Conservation (phyloP, 2,888 invertebrate genomes). For the Cryptus armator region DNA sequence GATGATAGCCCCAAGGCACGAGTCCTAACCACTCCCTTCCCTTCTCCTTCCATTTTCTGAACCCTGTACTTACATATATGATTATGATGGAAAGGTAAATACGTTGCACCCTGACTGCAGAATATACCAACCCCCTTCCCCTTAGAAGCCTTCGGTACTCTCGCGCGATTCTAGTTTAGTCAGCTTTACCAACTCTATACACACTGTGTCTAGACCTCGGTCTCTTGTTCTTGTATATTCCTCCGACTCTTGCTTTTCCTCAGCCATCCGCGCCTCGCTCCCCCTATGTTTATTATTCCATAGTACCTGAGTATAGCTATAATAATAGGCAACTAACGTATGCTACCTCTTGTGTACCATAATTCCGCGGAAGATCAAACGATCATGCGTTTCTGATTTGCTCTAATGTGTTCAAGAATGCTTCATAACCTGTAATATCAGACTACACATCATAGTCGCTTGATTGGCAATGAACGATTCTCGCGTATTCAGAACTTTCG, state of each 20-base stretch:
- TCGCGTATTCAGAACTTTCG: too few relatives aligned
- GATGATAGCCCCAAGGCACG: slow-evolving; percentile 60
- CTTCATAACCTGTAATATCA: neutral
- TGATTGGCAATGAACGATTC: neutral
- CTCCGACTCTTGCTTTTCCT: slow-evolving; percentile 29
- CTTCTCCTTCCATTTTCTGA: slow-evolving; percentile 23
- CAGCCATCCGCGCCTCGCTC: neutral
- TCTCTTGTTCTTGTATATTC: slow-evolving; percentile 48
- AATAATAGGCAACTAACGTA: slow-evolving; percentile 18
- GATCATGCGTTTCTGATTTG: neutral
- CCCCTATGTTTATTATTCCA: neutral
- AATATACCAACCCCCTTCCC: slow-evolving; percentile 42
- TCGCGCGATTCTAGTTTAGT: slow-evolving; percentile 26
- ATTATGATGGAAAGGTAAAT: slow-evolving; percentile 76
- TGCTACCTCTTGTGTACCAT: slow-evolving; percentile 3
- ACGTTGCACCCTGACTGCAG: slow-evolving; percentile 61
- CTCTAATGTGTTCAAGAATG: neutral
- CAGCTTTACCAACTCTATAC: slow-evolving; percentile 49
- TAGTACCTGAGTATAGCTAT: neutral
- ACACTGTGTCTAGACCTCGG: slow-evolving; percentile 37
- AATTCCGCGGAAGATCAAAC: slow-evolving; percentile 6
- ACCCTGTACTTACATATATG: slow-evolving; percentile 71
- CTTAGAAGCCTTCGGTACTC: slow-evolving; percentile 8
- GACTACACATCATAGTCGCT: neutral
- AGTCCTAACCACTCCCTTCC: slow-evolving; percentile 44